Evolutionary conservation across 2,888 invertebrate genomes (phyloP), one percentile per base, ranked within the genome.

Genomic region (Heliconius erato): DNA sequence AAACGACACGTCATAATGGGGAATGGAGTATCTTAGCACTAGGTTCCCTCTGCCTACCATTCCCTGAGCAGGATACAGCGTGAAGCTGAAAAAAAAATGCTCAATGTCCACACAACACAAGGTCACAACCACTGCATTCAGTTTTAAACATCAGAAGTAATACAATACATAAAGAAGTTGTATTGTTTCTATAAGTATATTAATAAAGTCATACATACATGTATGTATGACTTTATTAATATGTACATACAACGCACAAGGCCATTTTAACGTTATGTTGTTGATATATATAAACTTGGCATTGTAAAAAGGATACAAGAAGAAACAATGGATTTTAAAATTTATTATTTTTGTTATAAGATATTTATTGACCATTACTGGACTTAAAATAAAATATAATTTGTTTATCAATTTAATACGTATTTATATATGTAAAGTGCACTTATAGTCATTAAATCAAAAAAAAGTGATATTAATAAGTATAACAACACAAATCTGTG

Each of bases 261-360:
- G 74, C 6, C 44, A 49, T 23, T 12, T 68, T 79, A 49, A 65
- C 54, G 14, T 28, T 74, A 74, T 32, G n/a, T 74, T 23, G 23
- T 12, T 74, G 19, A 23, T n/a, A 63, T n/a, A 63, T 63, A 63
- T 63, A n/a, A 59, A 63, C 35, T 76, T 76, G 76, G 76, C 76
- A 76, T 76, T 59, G 35, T 40, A 16, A 16, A 40, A 9, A 76
- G 76, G 76, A 76, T 40, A 26, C 4, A 40, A 59, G n/a, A 40
- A 3, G 40, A 63, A 76, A 63, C 59, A 76, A 76, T 23, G 76
- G 63, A 63, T n/a, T 76, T 76, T 35, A 63, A 16, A 63, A 63
- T 63, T 26, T 4, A n/a, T 63, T 63, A 40, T 76, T 63, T n/a
- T 9, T 3, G 2, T 63, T 23, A 14, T 35, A 32, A 28, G 4